Evolutionary conservation across 2,888 invertebrate species (phyloP).

Genomic region (Thera obeliscata): DNA sequence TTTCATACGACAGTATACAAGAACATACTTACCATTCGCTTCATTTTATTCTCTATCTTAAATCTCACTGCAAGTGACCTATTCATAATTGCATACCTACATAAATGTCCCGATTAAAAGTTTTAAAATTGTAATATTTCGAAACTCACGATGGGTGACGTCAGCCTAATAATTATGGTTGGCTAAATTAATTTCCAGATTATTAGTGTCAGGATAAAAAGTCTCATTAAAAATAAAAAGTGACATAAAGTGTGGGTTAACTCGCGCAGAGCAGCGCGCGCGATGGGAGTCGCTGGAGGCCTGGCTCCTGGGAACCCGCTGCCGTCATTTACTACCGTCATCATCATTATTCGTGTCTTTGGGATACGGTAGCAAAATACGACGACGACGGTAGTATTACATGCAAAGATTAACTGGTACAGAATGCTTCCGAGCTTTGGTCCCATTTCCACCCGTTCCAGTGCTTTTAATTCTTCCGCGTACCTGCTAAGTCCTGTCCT

Average conservation of each 20-base stretch:
- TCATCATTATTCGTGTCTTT: neutral
- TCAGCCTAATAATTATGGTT: constrained; percentile 45
- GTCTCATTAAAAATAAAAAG: constrained; percentile 74
- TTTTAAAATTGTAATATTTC: neutral
- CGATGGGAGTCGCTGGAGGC: constrained; percentile 25
- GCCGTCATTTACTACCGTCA: constrained; percentile 1
- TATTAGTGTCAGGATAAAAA: constrained; percentile 61
- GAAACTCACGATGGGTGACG: constrained; percentile 22
- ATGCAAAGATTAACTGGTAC: too few species aligned
- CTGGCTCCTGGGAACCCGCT: neutral
- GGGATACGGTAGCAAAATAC: too few species aligned
- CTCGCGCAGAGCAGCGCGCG: constrained; percentile 48
- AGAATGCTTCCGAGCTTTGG: too few species aligned
- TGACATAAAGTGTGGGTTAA: constrained; percentile 71
- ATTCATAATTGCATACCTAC: neutral
- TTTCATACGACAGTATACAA: too few species aligned
- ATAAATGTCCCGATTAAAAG: constrained; percentile 9
- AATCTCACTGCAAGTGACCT: too few species aligned
- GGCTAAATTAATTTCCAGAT: constrained; percentile 54
- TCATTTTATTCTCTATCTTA: too few species aligned
- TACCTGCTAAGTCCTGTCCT: too few species aligned
- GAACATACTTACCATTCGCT: too few species aligned
- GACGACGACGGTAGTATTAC: too few species aligned
- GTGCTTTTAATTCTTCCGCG: too few species aligned
- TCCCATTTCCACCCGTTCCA: too few species aligned